Percentiles rank a stretch among this genome's conserved stretches.
These are phyloP conservation scores for Ceriagrion tenellum DNA, from an alignment of 2,888 invertebrate genomes.

Conservation along the genomic window DNA sequence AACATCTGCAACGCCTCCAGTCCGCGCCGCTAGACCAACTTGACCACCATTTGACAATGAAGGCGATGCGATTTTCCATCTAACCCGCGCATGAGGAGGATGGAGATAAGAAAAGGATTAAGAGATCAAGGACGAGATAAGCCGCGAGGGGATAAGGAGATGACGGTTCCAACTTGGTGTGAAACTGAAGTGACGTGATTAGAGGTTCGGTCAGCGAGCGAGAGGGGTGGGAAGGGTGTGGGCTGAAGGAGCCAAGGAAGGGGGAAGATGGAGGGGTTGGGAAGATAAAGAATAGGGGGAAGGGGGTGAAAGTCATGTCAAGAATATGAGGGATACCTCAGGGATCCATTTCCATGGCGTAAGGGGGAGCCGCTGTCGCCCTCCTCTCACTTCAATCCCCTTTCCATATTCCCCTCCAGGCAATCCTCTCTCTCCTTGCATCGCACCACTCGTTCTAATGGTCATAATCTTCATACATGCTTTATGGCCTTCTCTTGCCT, in stretches of 20 bases:
- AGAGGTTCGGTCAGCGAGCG: background rate
- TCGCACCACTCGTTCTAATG: background rate
- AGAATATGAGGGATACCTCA: background rate
- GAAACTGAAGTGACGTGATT: conserved; percentile 21
- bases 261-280: background rate
- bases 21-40: too few relatives aligned
- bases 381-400: background rate
- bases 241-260: background rate
- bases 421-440: background rate
- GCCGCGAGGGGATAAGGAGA: background rate
- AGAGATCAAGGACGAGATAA: background rate
- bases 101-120: background rate
- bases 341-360: background rate
- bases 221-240: background rate
- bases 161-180: background rate
- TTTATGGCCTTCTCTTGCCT: background rate
- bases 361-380: background rate
- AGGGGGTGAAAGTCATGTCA: background rate
- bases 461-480: background rate
- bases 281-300: too few relatives aligned
- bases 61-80: too few relatives aligned
- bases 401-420: too few relatives aligned
- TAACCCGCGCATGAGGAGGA: background rate
- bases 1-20: too few relatives aligned
- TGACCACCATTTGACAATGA: too few relatives aligned